phyloP scores from a whole-genome alignment of 2,113 vertebrate genomes.

The Phyllopteryx taeniolatus region DNA sequence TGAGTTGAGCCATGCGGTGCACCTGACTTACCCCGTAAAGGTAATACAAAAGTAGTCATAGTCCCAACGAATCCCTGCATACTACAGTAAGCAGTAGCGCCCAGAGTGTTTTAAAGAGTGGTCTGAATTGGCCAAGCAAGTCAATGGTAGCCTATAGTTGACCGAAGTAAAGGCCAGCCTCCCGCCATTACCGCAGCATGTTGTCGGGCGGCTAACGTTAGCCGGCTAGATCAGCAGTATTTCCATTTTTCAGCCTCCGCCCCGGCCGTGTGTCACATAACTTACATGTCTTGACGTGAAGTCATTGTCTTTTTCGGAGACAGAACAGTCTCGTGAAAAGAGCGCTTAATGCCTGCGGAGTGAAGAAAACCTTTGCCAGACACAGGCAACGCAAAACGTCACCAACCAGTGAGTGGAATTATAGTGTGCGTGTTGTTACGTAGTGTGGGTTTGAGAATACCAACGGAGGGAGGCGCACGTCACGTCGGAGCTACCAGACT shows the following conservation, averaged over 20 bases:
- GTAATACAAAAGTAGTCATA: neutral
- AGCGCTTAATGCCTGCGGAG: neutral
- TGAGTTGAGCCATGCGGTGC: conserved; percentile 55
- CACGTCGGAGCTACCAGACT: conserved; percentile 33
- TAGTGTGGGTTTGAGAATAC: conserved; percentile 37
- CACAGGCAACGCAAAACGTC: conserved; percentile 28
- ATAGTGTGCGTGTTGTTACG: conserved; percentile 37
- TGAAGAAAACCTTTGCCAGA: conserved; percentile 7
- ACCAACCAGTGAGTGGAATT: conserved; percentile 21
- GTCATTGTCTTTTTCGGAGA: conserved; percentile 14
- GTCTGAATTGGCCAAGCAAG: neutral
- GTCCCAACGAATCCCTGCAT: accelerated
- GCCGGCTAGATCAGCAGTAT: conserved; percentile 10
- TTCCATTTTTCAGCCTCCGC: conserved; percentile 6
- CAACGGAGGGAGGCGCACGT: conserved; percentile 50
- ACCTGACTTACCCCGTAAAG: conserved; percentile 1
- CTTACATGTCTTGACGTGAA: conserved; percentile 59
- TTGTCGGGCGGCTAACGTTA: conserved; percentile 40
- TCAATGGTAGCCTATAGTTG: neutral
- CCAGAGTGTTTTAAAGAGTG: neutral
- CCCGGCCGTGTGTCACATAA: conserved; percentile 2
- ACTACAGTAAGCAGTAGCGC: no score
- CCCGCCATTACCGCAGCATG: conserved; percentile 63
- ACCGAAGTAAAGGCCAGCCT: conserved; percentile 46
- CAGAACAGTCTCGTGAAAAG: conserved; percentile 6